Conservation (phyloP, 2,797 vertebrate species). For the Distichodus sexfasciatus region DNA sequence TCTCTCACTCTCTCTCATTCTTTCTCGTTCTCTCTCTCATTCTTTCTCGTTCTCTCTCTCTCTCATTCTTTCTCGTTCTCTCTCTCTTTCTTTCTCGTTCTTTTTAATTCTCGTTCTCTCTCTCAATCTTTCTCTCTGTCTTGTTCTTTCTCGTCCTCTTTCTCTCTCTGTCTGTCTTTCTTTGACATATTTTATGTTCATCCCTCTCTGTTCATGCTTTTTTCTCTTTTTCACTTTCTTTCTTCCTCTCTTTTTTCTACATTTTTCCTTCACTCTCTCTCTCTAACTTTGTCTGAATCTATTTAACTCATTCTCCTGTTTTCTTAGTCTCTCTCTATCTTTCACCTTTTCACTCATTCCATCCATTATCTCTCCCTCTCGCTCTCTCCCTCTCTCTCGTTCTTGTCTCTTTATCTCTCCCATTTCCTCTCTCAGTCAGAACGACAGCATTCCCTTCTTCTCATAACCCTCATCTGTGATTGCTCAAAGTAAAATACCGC, state of each 20-base stretch:
- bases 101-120: conserved; percentile 20
- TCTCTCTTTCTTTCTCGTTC: conserved; percentile 6
- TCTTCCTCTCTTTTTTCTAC: conserved; percentile 8
- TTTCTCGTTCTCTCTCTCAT: conserved; percentile 9
- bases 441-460: too few relatives aligned
- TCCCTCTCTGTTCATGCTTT: not conserved
- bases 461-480: not conserved
- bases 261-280: conserved; percentile 2
- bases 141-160: too few relatives aligned
- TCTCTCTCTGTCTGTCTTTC: not conserved
- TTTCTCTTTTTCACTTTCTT: conserved; percentile 1
- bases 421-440: not conserved
- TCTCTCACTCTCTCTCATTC: conserved; percentile 1
- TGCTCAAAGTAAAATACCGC: not conserved
- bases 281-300: too few relatives aligned
- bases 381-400: conserved; percentile 1
- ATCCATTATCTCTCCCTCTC: too few relatives aligned
- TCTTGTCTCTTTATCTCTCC: conserved; percentile 23
- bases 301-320: conserved; percentile 29
- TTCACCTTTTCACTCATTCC: too few relatives aligned
- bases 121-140: too few relatives aligned
- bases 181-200: conserved; percentile 18
- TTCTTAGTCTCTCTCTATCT: conserved; percentile 6
- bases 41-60: conserved; percentile 5
- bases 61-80: too few relatives aligned